Evolutionary conservation across 2,888 invertebrate genomes (phyloP), one percentile per base, ranked within the genome.

Genomic region (Spicauda simplicius): DNA sequence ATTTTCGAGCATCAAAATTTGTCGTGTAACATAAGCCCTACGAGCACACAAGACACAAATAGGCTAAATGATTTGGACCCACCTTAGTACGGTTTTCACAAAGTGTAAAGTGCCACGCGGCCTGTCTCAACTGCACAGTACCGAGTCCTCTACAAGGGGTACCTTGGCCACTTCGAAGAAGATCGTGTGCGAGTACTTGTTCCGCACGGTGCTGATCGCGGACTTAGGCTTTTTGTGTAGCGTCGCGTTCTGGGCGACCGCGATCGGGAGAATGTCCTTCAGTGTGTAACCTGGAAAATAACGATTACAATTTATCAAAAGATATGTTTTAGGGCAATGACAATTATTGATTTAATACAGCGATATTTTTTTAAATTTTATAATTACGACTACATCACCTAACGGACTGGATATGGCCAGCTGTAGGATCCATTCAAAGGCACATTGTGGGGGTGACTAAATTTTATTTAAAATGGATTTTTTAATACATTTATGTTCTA

Each of bases 151-250:
- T 1, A 93, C 72, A 50, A 97, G 90, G 20, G 97, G 96, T 72
- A 96, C 95, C 87, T 97, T 97, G 71, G 98, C 98, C 68, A 98
- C 98, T 94, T 97, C 97, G 84, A 97, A 97, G 93, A 98, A 98
- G 83, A 98, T 97, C 78, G 96, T 96, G 89, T 99, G 99, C 4
- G 98, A 97, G 86, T 99, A 99, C 92, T 99, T 99, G 87, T 97
- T 97, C 74, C 96, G 94, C 64, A 99, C 96, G 37, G 98, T 98
- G 91, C 96, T 96, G 74, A 98, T 94, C 69, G 97, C 95, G 41
- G 96, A 95, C 80, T 96, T 96, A n/a, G 96, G 96, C 78, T 96
- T 97, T 78, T 95, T 95, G 79, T 96, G 96, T 1, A 99, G 91
- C 69, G 96, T 95, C 41, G 95, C 94, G 90, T 98, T 98, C 62